A percentile compares a stretch with the other conserved stretches of the same genome.
phyloP scores from a whole-genome alignment of 1,140 invertebrate genomes.

The Brachionus rotundiformis region DNA sequence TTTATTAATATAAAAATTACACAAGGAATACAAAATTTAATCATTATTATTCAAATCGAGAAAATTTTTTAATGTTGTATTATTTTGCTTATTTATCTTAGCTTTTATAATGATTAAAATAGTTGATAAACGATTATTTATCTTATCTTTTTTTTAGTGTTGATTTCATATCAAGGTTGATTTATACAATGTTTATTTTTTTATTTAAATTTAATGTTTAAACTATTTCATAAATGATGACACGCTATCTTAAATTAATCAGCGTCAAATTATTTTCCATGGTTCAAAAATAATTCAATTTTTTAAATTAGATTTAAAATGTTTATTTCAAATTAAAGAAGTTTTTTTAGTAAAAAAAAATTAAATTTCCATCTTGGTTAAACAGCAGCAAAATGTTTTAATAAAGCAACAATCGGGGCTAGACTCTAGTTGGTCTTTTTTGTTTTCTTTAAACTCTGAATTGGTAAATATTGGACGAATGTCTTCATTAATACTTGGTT shows the following conservation, averaged over 20 bases:
- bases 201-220: neutral
- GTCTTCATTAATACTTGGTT: neutral
- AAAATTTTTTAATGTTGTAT: too few relatives aligned
- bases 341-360: too few relatives aligned
- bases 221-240: neutral
- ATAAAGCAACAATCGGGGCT: neutral
- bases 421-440: neutral
- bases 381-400: neutral
- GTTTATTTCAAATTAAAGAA: too few relatives aligned
- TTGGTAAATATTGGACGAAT: neutral
- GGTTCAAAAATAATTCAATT: too few relatives aligned
- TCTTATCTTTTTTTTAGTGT: too few relatives aligned
- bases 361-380: neutral
- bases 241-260: neutral
- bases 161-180: neutral
- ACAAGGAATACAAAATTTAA: neutral
- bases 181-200: constrained; percentile 1
- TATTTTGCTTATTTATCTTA: neutral
- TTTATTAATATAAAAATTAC: too few relatives aligned
- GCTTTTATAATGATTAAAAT: neutral
- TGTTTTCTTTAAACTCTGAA: neutral
- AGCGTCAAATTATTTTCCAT: neutral
- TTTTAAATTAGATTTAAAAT: too few relatives aligned
- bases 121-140: too few relatives aligned
- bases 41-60: neutral